Conservation (phyloP, 2,113 vertebrate species). For the Brachyhypopomus occidentalis region DNA sequence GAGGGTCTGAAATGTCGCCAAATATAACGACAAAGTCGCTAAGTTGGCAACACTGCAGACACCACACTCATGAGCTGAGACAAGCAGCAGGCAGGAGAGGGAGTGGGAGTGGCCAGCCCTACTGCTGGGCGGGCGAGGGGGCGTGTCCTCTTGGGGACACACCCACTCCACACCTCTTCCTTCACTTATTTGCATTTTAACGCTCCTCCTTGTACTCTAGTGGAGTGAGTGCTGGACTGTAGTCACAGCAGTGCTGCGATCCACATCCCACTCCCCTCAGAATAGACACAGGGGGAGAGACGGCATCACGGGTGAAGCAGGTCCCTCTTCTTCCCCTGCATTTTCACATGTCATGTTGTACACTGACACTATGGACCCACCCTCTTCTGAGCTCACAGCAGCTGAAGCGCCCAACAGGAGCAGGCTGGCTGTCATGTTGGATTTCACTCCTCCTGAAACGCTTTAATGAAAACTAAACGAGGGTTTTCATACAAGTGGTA, state of each 20-base stretch:
- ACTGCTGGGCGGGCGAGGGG: no score
- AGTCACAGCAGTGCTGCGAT: no score
- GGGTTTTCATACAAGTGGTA: neutral
- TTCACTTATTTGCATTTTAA: no score
- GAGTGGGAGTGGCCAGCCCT: no score
- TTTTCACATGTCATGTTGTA: conserved; percentile 21
- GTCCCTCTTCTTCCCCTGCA: neutral
- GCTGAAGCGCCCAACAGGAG: neutral
- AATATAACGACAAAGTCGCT: no score
- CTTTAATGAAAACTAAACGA: conserved; percentile 6
- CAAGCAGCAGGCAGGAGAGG: no score
- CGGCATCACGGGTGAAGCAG: neutral
- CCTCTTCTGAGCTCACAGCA: neutral
- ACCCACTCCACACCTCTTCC: no score
- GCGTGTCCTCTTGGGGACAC: no score
- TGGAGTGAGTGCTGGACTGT: neutral
- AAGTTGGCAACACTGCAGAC: no score
- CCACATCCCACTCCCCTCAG: neutral
- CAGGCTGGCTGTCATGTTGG: neutral
- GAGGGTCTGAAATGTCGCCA: no score
- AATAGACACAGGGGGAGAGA: neutral
- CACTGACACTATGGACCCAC: neutral
- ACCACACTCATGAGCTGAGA: no score
- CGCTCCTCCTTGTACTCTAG: no score
- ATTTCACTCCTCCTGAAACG: neutral